phyloP scores from a whole-genome alignment of 2,888 invertebrate genomes.

The Pseudococcus viburni region DNA sequence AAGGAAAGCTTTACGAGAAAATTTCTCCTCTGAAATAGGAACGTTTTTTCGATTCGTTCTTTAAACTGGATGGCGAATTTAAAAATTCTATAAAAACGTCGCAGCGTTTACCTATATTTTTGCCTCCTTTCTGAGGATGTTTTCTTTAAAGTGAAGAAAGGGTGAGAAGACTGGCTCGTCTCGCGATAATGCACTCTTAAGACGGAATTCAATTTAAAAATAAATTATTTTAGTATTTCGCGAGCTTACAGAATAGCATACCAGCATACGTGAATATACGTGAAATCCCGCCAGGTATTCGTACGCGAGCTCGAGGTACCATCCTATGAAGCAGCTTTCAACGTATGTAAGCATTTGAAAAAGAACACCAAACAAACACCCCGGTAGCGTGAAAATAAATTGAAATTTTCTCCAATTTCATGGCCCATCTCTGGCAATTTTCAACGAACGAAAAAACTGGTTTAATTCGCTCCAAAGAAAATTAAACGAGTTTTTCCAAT shows the following conservation, averaged over 20 bases:
- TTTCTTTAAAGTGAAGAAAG: neutral
- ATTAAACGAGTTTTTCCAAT: slow-evolving; percentile 7
- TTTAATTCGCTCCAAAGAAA: neutral
- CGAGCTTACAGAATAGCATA: neutral
- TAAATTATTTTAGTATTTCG: slow-evolving; percentile 16
- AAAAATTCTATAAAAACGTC: neutral
- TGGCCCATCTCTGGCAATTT: neutral
- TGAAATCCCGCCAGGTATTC: neutral
- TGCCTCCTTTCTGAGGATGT: neutral
- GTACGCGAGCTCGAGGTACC: neutral
- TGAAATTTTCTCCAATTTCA: slow-evolving; percentile 9
- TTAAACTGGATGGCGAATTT: neutral
- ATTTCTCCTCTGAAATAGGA: neutral
- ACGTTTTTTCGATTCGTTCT: neutral
- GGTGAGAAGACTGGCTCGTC: neutral
- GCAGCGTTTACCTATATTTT: neutral
- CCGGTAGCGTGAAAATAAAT: neutral
- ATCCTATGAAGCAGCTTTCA: neutral
- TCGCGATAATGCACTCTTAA: slow-evolving; percentile 31
- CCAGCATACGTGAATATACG: neutral
- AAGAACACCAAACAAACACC: neutral
- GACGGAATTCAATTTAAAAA: slow-evolving; percentile 30
- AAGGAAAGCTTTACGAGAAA: neutral
- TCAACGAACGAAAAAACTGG: neutral
- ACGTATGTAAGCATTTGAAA: neutral